Percentiles rank a stretch among this genome's conserved stretches.
Evolutionary conservation across 2,888 invertebrate species (phyloP).

Genomic region (Conchocele bisecta): DNA sequence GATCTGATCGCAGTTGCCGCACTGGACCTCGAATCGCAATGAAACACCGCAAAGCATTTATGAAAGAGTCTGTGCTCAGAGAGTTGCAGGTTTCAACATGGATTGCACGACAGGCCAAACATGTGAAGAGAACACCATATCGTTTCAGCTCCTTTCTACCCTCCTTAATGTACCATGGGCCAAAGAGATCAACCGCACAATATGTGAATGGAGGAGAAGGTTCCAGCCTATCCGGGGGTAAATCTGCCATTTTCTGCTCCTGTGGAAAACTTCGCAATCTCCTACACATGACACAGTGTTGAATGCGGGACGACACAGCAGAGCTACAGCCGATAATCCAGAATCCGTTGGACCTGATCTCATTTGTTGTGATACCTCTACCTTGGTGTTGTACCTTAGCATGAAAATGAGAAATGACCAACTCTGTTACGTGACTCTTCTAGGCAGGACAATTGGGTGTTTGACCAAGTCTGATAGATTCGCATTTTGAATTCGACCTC

Average conservation of each 20-base stretch:
- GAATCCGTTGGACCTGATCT: slow-evolving; percentile 59
- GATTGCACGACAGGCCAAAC: slow-evolving; percentile 30
- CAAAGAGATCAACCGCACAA: slow-evolving; percentile 19
- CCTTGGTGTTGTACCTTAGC: slow-evolving; percentile 53
- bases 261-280: slow-evolving; percentile 53
- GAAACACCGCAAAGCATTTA: slow-evolving; percentile 41
- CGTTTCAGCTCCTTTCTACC: slow-evolving; percentile 32
- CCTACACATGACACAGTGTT: slow-evolving; percentile 74
- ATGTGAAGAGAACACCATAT: slow-evolving; percentile 37
- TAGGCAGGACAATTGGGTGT: slow-evolving; percentile 28
- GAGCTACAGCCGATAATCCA: slow-evolving; percentile 72
- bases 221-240: slow-evolving; percentile 71
- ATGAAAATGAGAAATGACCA: slow-evolving; percentile 55
- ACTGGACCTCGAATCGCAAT: slow-evolving; percentile 29
- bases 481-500: slow-evolving; percentile 10
- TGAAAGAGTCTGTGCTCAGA: slow-evolving; percentile 36
- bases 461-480: neutral
- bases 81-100: slow-evolving; percentile 31
- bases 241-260: slow-evolving; percentile 74
- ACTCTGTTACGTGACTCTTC: slow-evolving; percentile 43
- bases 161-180: slow-evolving; percentile 7
- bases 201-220: slow-evolving; percentile 25
- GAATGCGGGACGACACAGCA: slow-evolving; percentile 56
- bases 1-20: slow-evolving; percentile 38
- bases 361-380: slow-evolving; percentile 54